Percentiles rank a stretch among this genome's conserved stretches.
Conservation (phyloP, 2,797 vertebrate species). For the Hydrolagus colliei region DNA sequence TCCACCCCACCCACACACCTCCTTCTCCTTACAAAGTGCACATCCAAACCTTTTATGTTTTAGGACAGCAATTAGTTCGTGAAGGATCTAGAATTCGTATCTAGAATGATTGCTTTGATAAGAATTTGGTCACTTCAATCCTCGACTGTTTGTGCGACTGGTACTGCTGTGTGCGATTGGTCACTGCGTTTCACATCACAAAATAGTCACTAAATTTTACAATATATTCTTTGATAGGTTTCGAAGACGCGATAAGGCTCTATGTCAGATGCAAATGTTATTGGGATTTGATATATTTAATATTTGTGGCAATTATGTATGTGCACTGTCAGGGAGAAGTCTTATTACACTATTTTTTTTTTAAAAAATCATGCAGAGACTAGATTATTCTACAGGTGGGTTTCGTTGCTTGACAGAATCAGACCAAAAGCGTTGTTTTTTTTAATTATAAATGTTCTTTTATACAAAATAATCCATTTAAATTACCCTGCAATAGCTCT, state of each 20-base stretch:
- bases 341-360: not conserved
- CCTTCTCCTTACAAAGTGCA: not conserved
- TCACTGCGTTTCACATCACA: too few species aligned
- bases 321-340: constrained; percentile 1
- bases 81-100: not conserved
- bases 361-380: not conserved
- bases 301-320: not conserved
- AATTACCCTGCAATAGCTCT: constrained; percentile 29
- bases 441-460: constrained; percentile 20
- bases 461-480: constrained; percentile 32
- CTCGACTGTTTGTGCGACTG: too few species aligned
- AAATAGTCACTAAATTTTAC: too few species aligned
- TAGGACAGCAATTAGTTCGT: not conserved
- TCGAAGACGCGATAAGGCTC: too few species aligned
- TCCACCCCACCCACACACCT: too few species aligned
- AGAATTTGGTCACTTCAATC: too few species aligned
- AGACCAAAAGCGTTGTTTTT: constrained; percentile 22
- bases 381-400: not conserved
- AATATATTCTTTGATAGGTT: too few species aligned
- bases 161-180: too few species aligned
- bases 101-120: too few species aligned
- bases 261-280: not conserved
- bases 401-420: constrained; percentile 14
- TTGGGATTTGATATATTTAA: not conserved
- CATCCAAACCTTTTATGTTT: not conserved